Conservation (phyloP, 1,140 invertebrate genomes). For the Sitobion miscanthi region DNA sequence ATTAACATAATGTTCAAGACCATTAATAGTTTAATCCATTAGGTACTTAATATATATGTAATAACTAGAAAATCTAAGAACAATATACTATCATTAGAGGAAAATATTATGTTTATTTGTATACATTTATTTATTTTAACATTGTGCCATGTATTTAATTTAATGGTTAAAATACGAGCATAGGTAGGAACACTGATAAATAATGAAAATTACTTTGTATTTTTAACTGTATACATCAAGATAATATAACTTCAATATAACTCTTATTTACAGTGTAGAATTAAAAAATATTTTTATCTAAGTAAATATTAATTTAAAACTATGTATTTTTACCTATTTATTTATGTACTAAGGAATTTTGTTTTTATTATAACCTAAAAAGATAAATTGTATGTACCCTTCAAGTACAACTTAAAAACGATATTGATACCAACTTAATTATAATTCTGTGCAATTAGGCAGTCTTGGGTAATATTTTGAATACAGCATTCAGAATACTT, state of each 20-base stretch:
- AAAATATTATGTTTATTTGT: too few relatives aligned
- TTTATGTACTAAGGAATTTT: neutral
- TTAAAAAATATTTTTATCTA: slow-evolving; percentile 5
- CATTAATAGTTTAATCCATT: neutral
- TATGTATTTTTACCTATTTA: neutral
- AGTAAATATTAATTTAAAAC: neutral
- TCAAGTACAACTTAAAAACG: neutral
- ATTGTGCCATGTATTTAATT: neutral
- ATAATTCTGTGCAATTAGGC: too few relatives aligned
- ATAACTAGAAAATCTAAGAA: neutral
- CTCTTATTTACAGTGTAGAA: neutral
- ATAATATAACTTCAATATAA: neutral
- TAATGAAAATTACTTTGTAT: neutral
- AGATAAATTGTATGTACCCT: neutral
- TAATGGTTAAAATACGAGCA: neutral
- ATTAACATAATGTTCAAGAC: neutral
- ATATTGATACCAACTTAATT: neutral
- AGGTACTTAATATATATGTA: neutral
- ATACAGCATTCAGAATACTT: too few relatives aligned
- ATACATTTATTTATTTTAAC: neutral
- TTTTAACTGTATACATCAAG: neutral
- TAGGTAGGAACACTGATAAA: neutral
- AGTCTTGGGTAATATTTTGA: too few relatives aligned
- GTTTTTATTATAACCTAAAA: neutral
- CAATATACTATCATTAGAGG: too few relatives aligned